phyloP scores from a whole-genome alignment of 2,113 vertebrate species.

The Aegithalos caudatus region DNA sequence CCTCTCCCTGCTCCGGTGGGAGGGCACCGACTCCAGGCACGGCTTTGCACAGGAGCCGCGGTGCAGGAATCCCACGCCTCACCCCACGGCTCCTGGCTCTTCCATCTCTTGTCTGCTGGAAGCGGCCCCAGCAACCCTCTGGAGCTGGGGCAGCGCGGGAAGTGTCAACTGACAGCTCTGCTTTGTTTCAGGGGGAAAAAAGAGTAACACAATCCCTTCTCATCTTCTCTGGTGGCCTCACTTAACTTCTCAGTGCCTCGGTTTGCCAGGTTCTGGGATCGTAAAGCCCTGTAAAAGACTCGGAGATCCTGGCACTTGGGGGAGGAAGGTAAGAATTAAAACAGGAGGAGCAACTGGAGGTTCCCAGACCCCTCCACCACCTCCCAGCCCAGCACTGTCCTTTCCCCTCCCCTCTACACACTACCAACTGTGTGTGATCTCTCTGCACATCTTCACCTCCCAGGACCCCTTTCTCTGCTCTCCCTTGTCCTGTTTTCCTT shows the following conservation, averaged over 20 bases:
- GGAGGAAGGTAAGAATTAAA: neutral
- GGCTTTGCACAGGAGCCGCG: neutral
- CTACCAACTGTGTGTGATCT: fast-evolving
- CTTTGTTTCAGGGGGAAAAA: conserved; percentile 57
- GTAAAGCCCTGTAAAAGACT: neutral
- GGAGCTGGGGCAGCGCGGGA: conserved; percentile 30
- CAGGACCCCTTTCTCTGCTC: neutral
- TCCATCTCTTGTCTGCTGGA: conserved; percentile 34
- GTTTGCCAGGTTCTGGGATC: conserved; percentile 21
- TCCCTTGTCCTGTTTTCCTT: neutral
- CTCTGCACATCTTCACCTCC: neutral
- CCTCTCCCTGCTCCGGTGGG: neutral
- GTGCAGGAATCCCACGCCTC: conserved; percentile 13
- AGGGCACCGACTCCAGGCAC: neutral
- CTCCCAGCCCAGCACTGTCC: neutral
- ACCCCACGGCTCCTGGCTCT: neutral
- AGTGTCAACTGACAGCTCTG: conserved; percentile 62
- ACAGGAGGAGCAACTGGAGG: neutral
- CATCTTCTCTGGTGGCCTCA: conserved; percentile 54
- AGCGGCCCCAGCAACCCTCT: neutral
- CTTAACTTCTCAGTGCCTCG: neutral
- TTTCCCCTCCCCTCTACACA: neutral
- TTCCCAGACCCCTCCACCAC: neutral
- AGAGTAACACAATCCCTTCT: conserved; percentile 58
- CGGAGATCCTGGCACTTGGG: neutral